phyloP scores from a whole-genome alignment of 2,113 vertebrate genomes.

The Phodopus roborovskii region DNA sequence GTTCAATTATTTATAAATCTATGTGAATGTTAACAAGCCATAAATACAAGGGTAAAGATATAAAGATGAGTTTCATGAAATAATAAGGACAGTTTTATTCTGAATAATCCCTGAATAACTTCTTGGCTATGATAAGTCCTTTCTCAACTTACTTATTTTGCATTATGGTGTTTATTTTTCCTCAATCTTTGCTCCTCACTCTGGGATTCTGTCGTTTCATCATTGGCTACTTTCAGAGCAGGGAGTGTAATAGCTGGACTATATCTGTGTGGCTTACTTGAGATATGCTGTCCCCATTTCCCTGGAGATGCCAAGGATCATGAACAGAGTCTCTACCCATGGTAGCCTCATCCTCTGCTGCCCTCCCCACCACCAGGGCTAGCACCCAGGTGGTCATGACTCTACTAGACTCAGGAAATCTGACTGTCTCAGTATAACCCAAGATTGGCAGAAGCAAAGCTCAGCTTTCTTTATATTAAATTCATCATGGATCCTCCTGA shows the following conservation, averaged over 20 bases:
- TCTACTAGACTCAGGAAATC: conserved; percentile 74
- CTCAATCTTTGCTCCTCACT: conserved; percentile 59
- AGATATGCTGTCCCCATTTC: conserved; percentile 75
- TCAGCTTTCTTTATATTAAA: conserved; percentile 75
- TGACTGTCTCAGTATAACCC: conserved; percentile 58
- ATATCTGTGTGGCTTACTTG: conserved; percentile 76
- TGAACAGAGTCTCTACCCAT: conserved; percentile 77
- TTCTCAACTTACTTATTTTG: conserved; percentile 57
- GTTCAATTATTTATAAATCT: conserved; percentile 75
- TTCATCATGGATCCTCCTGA: conserved; percentile 70
- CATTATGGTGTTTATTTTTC: neutral
- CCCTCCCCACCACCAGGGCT: conserved; percentile 67
- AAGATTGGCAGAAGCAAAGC: conserved; percentile 61
- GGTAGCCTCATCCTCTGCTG: conserved; percentile 73
- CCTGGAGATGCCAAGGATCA: conserved; percentile 70
- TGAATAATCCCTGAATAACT: conserved; percentile 59
- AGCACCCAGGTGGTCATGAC: conserved; percentile 60
- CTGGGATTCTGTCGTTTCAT: conserved; percentile 68
- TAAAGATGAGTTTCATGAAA: conserved; percentile 71
- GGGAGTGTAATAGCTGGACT: conserved; percentile 72
- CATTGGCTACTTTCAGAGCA: conserved; percentile 71
- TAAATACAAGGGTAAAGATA: conserved; percentile 77
- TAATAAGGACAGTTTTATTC: conserved; percentile 65
- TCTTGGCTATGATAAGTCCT: conserved; percentile 57
- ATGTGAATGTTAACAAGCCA: conserved; percentile 63